These are phyloP conservation scores for Drosophila melanica DNA, from an alignment of 1,140 invertebrate species.

Conservation along the genomic window DNA sequence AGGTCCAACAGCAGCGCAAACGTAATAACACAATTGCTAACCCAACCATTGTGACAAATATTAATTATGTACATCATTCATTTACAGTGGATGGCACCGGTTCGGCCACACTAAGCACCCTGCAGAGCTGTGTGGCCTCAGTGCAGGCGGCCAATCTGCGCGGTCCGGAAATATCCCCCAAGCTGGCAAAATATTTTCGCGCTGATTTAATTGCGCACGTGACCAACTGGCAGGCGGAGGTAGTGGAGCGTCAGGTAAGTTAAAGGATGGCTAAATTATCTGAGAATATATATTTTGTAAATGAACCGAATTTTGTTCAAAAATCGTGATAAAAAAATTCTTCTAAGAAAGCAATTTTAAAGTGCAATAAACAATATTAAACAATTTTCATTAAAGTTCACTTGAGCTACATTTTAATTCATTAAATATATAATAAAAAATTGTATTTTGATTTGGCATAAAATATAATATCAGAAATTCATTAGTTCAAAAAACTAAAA, in stretches of 20 bases:
- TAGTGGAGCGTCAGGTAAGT: slow-evolving; percentile 94
- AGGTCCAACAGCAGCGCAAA: slow-evolving; percentile 83
- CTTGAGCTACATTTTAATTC: too few species aligned
- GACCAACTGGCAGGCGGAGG: slow-evolving; percentile 95
- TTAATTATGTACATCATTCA: neutral
- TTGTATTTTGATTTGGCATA: too few species aligned
- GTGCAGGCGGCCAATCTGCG: slow-evolving; percentile 75
- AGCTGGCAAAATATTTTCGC: slow-evolving; percentile 95
- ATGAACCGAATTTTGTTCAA: too few species aligned
- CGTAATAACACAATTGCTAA: slow-evolving; percentile 67
- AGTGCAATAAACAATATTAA: too few species aligned
- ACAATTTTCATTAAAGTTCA: too few species aligned
- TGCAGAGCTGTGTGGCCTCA: slow-evolving; percentile 81
- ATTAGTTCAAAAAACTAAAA: too few species aligned
- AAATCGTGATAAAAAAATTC: too few species aligned
- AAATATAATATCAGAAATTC: too few species aligned
- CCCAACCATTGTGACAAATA: neutral
- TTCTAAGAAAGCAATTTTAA: too few species aligned
- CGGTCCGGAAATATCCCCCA: slow-evolving; percentile 91
- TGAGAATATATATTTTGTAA: too few species aligned
- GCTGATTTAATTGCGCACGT: slow-evolving; percentile 96
- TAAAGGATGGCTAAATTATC: too few species aligned
- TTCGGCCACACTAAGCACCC: slow-evolving; percentile 73
- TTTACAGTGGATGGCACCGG: slow-evolving; percentile 72
- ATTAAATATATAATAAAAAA: too few species aligned